Base-by-base conservation (phyloP, 2,113 vertebrate genomes). In the Lophotis ruficrista region DNA sequence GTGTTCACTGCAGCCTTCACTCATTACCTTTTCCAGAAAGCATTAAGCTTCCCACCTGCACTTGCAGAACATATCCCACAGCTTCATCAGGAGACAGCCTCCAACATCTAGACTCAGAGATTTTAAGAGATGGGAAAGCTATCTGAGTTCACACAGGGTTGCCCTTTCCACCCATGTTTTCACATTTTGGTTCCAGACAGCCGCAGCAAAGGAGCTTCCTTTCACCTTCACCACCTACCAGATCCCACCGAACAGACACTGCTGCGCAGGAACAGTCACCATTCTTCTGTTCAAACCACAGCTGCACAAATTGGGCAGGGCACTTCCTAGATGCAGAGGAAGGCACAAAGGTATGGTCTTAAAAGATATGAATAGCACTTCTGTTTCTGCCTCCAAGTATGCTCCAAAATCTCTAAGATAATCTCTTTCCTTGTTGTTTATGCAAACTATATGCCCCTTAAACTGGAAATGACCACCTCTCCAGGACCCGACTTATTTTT, bases 341-440 rank as follows among this genome's bases (percentile, higher is more conserved):
- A 93, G 50, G 53, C 54, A 88, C 31, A 93, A 91, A 82, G 70
- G 27, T 75, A 91, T 1, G 4, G 47, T 77, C 82, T 88, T 73
- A 81, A 89, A 91, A 90, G 58, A 88, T 53, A 75, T 80, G 62
- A 92, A 85, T 50, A 85, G 96, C 14, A 83, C 35, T 88, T 93
- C 90, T 90, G 68, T 81, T 92, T 93, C 86, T 94, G 76, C 41
- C 43, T 90, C 19, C 68, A 87, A 65, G 50, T 75, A 53, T 2
- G 77, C 68, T 90, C 22, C 24, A 65, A 50, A 90, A 90, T 77
- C 35, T 83, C 41, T 69, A 69, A 65, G 12, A 90, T 56, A 88
- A 83, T 56, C 12, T 77, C 48, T 80, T 96, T 77, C 58, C 68
- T 72, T 83, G 35, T 78, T 94, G 85, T 47, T 88, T 94, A 71